A percentile compares a stretch with the other conserved stretches of the same genome.
phyloP scores from a whole-genome alignment of 92 coral and sea anemone genomes.

The Phenganax stokvisi region DNA sequence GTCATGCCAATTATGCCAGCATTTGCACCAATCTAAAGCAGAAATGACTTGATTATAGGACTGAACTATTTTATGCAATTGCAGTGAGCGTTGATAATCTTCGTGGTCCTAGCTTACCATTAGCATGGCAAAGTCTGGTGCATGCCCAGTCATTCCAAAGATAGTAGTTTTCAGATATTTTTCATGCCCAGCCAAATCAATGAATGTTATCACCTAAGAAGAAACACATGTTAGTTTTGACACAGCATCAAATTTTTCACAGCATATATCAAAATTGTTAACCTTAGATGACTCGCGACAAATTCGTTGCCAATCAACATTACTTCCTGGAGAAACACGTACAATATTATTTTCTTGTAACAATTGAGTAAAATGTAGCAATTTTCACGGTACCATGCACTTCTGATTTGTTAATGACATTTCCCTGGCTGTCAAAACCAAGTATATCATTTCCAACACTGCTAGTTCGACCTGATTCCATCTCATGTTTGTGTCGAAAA shows the following conservation, averaged over 20 bases:
- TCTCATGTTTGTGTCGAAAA: slow-evolving; percentile 95
- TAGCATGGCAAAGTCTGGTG: slow-evolving; percentile 98
- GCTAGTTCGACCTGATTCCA: slow-evolving; percentile 98
- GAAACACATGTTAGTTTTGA: neutral
- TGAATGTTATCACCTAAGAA: slow-evolving; percentile 83
- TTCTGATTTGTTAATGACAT: slow-evolving; percentile 90
- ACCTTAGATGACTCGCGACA: slow-evolving; percentile 88
- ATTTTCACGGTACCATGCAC: slow-evolving; percentile 60
- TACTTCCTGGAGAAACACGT: slow-evolving; percentile 51
- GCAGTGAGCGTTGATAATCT: neutral
- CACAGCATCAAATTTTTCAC: neutral
- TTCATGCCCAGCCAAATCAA: slow-evolving; percentile 97
- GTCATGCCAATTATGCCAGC: slow-evolving; percentile 99
- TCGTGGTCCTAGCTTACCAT: slow-evolving; percentile 57
- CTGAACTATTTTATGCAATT: neutral
- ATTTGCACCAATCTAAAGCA: slow-evolving; percentile 81
- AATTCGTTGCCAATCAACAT: slow-evolving; percentile 85
- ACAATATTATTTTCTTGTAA: neutral
- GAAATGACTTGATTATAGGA: neutral
- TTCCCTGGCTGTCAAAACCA: slow-evolving; percentile 93
- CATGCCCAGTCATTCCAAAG: slow-evolving; percentile 99
- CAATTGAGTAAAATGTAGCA: neutral
- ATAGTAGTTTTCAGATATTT: slow-evolving; percentile 93
- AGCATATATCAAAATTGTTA: too few species aligned
- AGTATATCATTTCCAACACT: slow-evolving; percentile 97